These are phyloP conservation scores for Aulostomus chinensis DNA, from an alignment of 2,797 vertebrate genomes.

Conservation along the genomic window DNA sequence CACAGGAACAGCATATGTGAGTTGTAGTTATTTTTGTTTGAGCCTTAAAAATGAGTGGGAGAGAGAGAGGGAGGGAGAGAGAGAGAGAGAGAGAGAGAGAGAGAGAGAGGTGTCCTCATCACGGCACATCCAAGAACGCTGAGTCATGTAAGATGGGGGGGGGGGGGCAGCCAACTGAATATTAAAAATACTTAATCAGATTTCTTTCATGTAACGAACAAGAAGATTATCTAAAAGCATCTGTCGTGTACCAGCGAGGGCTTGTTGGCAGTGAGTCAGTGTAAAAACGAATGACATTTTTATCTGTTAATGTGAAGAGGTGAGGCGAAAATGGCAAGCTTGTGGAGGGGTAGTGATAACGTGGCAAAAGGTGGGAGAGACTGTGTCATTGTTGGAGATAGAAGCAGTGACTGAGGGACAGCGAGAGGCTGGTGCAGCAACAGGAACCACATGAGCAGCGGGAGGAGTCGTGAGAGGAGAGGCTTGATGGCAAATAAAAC, in stretches of 20 bases:
- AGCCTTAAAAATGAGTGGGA: conserved; percentile 8
- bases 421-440: conserved; percentile 53
- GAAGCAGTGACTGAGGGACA: conserved; percentile 12
- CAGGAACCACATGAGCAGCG: conserved; percentile 54
- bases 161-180: conserved; percentile 21
- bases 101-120: conserved; percentile 48
- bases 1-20: conserved; percentile 28
- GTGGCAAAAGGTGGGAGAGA: conserved; percentile 52
- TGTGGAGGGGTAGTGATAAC: conserved; percentile 32
- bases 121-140: conserved; percentile 68
- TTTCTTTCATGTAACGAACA: conserved; percentile 27
- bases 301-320: conserved; percentile 26
- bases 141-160: conserved; percentile 69
- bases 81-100: conserved; percentile 19
- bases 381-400: conserved; percentile 44
- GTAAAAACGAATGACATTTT: conserved; percentile 25
- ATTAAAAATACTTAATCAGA: conserved; percentile 37
- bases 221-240: conserved; percentile 20
- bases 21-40: conserved; percentile 38
- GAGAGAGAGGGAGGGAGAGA: conserved; percentile 12
- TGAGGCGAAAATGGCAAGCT: conserved; percentile 13
- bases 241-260: conserved; percentile 2
- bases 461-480: conserved; percentile 53
- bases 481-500: conserved; percentile 47
- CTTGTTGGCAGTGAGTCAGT: conserved; percentile 14